A percentile compares a stretch with the other conserved stretches of the same genome.
These are phyloP conservation scores for Lithophane ornitopus DNA, from an alignment of 2,888 invertebrate genomes.

Conservation along the genomic window DNA sequence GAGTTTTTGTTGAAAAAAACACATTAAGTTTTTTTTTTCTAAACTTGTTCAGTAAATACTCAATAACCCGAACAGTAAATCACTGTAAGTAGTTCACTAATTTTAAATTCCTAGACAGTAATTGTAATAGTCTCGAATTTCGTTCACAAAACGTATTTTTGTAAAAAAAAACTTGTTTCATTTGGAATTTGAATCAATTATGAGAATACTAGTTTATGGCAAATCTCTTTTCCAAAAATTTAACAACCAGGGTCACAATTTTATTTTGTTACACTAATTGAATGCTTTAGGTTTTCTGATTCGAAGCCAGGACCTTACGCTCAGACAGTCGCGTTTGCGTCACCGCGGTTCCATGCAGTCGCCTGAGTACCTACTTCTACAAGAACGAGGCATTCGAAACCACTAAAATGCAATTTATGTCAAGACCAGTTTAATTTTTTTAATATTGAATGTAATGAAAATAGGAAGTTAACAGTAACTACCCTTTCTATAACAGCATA, in stretches of 20 bases:
- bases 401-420: too few species aligned
- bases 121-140: conserved; percentile 13
- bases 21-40: conserved; percentile 8
- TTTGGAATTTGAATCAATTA: too few species aligned
- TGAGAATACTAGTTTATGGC: too few species aligned
- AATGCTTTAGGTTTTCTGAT: neutral
- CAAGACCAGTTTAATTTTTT: too few species aligned
- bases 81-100: neutral
- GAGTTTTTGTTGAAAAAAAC: neutral
- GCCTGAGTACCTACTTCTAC: too few species aligned
- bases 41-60: neutral
- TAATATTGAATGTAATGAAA: too few species aligned
- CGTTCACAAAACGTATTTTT: neutral
- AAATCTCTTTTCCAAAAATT: neutral
- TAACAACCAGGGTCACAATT: too few species aligned
- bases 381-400: neutral
- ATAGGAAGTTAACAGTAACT: too few species aligned
- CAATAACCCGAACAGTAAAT: conserved; percentile 9
- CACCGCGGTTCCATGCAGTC: too few species aligned
- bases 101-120: conserved; percentile 7
- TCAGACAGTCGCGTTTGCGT: too few species aligned
- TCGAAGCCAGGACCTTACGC: neutral
- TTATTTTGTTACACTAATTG: neutral
- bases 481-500: too few species aligned
- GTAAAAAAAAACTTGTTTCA: neutral